Base-by-base conservation (phyloP, 2,797 vertebrate genomes). In the Enteromius mattozi region DNA sequence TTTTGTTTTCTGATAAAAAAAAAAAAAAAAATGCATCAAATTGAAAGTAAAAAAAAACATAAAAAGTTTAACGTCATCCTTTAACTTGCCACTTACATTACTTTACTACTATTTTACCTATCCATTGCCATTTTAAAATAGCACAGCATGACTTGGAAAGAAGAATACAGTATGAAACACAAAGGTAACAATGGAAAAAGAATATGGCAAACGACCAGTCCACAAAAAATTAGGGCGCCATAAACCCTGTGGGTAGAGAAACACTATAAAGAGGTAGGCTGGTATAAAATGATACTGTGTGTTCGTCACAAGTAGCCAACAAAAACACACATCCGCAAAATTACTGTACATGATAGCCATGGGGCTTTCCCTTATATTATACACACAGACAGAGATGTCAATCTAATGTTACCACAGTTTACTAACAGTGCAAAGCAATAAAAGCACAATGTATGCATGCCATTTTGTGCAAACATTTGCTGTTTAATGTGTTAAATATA, bases 281-380 rank as follows among this genome's bases (percentile, higher is more conserved):
- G 51, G 49, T 77, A 61, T 78, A 78, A 37, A 78, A 59, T 61
- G 24, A 78, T 42, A 45, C 54, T 56, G 6, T 5, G 49, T 37
- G 19, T 24, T 76, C 27, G 35, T 30, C 24, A 12, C 24, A 35
- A 14, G 2, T n/a, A 76, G 33, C 21, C 33, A 16, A 14, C 33
- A 7, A 12, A n/a, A 21, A 7, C 33, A 51, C 16, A 14, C 2
- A 51, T 24, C 6, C 2, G 2, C 30, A 76, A 63, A 37, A 56
- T 76, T 21, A 56, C 72, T 42, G 27, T 42, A 61, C 14, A 12
- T 61, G 33, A 78, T 19, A 63, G 21, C n/a, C 12, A 24, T 77
- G 33, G 54, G n/a, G 33, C 6, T 42, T 77, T 42, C n/a, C 75
- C 37, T 6, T 40, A 5, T n/a, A 59, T 40, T 61, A 14, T 17